Evolutionary conservation across 2,888 invertebrate genomes (phyloP).

Genomic region (Eupithecia subfuscata): DNA sequence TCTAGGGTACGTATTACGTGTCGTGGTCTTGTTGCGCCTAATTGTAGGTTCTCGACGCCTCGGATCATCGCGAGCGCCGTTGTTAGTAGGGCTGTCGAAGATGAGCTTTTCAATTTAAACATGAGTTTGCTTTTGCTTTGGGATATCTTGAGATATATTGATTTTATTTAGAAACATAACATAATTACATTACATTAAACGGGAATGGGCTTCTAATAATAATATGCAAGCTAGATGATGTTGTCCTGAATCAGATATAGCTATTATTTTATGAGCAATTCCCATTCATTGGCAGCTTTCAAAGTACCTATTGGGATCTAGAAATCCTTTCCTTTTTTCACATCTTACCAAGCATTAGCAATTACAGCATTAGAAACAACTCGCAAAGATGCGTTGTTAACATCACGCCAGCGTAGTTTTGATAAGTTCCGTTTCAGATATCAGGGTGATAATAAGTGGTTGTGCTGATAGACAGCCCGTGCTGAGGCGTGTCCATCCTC

Average conservation of each 20-base stretch:
- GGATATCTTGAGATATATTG: neutral
- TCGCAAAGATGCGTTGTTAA: neutral
- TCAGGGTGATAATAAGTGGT: neutral
- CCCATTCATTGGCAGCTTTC: neutral
- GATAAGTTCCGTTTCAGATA: neutral
- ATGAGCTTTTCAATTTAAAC: neutral
- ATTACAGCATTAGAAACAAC: neutral
- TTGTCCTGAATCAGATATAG: too few relatives aligned
- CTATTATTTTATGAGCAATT: neutral
- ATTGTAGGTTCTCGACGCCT: slow-evolving; percentile 83
- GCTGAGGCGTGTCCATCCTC: slow-evolving; percentile 49
- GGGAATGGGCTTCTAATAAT: too few relatives aligned
- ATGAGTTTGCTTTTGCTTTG: neutral
- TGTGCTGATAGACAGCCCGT: slow-evolving; percentile 13
- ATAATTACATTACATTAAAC: too few relatives aligned
- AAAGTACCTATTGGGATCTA: too few relatives aligned
- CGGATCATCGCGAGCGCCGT: slow-evolving; percentile 59
- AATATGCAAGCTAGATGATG: too few relatives aligned
- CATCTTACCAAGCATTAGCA: neutral
- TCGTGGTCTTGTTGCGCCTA: slow-evolving; percentile 74
- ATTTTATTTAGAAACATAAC: too few relatives aligned
- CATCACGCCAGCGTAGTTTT: neutral
- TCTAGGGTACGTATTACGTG: slow-evolving; percentile 79
- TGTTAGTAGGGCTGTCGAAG: slow-evolving; percentile 50
- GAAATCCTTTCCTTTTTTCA: neutral